Evolutionary conservation across 2,113 vertebrate genomes (phyloP).

Genomic region (Chionomys nivalis): DNA sequence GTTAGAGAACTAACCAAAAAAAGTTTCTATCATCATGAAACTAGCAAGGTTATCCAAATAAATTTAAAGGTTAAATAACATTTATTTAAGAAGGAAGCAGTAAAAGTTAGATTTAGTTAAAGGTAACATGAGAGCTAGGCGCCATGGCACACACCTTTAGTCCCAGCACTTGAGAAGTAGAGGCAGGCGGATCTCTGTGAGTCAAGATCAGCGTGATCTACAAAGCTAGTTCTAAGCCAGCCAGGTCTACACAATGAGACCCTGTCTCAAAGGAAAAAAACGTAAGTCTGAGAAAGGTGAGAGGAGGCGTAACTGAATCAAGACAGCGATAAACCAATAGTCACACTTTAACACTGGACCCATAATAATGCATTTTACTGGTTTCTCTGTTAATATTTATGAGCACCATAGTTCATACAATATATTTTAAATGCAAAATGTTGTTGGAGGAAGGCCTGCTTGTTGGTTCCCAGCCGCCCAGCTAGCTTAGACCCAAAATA

Average conservation of each 20-base stretch:
- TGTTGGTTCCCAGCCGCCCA: too few species aligned
- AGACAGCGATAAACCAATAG: neutral
- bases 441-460: too few species aligned
- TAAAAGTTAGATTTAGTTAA: neutral
- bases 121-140: neutral
- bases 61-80: neutral
- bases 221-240: neutral
- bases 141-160: neutral
- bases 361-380: neutral
- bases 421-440: neutral
- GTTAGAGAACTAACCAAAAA: neutral
- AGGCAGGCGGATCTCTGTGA: neutral
- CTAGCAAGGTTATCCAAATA: neutral
- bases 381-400: neutral
- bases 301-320: neutral
- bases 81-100: conserved; percentile 6
- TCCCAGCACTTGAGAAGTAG: neutral
- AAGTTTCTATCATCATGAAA: neutral
- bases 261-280: neutral
- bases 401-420: neutral
- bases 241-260: too few species aligned
- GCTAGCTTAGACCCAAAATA: too few species aligned
- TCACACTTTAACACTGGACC: neutral
- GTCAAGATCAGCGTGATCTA: neutral
- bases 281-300: neutral